Conservation (phyloP, 37 sponge, comb jelly and placozoan species). For the Halisarca cf. caerulea region DNA sequence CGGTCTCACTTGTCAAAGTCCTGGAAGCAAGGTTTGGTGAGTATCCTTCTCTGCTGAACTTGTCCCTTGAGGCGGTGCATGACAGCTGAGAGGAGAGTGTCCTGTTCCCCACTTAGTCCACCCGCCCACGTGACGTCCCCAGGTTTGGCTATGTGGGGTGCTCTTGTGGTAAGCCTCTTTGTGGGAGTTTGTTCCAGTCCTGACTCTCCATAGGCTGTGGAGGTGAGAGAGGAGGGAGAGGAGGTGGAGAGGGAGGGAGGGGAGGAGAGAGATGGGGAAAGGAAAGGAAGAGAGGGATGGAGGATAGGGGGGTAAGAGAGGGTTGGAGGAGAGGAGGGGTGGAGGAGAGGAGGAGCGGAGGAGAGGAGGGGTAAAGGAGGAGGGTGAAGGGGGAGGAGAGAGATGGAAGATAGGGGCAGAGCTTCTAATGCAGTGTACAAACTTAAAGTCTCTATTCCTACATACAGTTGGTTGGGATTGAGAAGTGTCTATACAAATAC, state of each 20-base stretch:
- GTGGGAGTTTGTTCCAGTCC: slow-evolving; percentile 29
- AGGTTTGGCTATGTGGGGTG: neutral
- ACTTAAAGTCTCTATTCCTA: too few species aligned
- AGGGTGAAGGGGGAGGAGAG: too few species aligned
- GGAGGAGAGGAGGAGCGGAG: too few species aligned
- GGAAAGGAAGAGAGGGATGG: too few species aligned
- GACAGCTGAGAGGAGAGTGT: slow-evolving; percentile 43
- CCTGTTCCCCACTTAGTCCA: slow-evolving; percentile 33
- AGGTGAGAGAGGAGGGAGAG: too few species aligned
- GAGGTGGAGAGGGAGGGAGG: neutral
- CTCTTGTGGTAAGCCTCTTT: neutral
- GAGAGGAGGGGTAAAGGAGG: too few species aligned
- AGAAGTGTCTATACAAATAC: neutral
- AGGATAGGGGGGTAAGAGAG: too few species aligned
- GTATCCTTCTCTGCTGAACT: slow-evolving; percentile 73
- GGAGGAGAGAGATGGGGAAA: too few species aligned
- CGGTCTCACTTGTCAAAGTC: slow-evolving; percentile 92
- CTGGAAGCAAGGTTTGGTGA: slow-evolving; percentile 85
- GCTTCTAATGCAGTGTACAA: too few species aligned
- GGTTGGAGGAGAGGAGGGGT: too few species aligned
- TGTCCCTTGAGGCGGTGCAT: slow-evolving; percentile 65
- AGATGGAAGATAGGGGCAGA: too few species aligned
- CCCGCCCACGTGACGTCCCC: slow-evolving; percentile 51
- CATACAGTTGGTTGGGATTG: neutral
- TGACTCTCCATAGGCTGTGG: slow-evolving; percentile 9